Conservation (phyloP, 2,888 invertebrate species). For the Shargacucullia verbasci region DNA sequence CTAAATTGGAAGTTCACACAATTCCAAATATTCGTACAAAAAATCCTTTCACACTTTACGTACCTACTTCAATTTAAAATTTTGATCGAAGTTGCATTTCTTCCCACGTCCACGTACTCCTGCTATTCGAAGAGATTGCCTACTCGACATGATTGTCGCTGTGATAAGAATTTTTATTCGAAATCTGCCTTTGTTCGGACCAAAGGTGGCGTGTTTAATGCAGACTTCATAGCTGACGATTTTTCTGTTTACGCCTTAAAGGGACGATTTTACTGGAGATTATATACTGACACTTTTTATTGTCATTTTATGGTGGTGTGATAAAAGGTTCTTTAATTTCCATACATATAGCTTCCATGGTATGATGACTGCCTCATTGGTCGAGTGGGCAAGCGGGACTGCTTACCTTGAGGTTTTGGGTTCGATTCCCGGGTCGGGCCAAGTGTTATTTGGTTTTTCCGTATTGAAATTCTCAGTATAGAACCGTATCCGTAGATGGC, state of each 20-base stretch:
- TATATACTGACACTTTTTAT: slow-evolving; percentile 24
- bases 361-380: no score
- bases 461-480: no score
- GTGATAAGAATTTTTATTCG: slow-evolving; percentile 73
- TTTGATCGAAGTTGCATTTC: slow-evolving; percentile 44
- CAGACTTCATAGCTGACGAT: slow-evolving; percentile 68
- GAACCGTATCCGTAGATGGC: no score
- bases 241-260: slow-evolving; percentile 63
- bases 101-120: slow-evolving; percentile 14
- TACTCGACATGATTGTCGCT: slow-evolving; percentile 54
- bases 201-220: slow-evolving; percentile 69
- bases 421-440: no score
- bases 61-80: slow-evolving; percentile 37
- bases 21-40: slow-evolving; percentile 40
- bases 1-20: slow-evolving; percentile 31
- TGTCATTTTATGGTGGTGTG: slow-evolving; percentile 27
- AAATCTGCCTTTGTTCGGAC: slow-evolving; percentile 61
- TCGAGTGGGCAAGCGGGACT: no score
- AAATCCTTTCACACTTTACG: slow-evolving; percentile 33
- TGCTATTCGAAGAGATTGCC: slow-evolving; percentile 49
- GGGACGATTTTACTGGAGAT: slow-evolving; percentile 12
- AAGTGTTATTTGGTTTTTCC: no score
- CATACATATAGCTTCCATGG: slow-evolving; percentile 7
- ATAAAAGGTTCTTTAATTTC: slow-evolving; percentile 10
- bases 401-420: no score